Percentiles rank a stretch among this genome's conserved stretches.
phyloP scores from a whole-genome alignment of 2,113 vertebrate species.

The Collichthys lucidus region DNA sequence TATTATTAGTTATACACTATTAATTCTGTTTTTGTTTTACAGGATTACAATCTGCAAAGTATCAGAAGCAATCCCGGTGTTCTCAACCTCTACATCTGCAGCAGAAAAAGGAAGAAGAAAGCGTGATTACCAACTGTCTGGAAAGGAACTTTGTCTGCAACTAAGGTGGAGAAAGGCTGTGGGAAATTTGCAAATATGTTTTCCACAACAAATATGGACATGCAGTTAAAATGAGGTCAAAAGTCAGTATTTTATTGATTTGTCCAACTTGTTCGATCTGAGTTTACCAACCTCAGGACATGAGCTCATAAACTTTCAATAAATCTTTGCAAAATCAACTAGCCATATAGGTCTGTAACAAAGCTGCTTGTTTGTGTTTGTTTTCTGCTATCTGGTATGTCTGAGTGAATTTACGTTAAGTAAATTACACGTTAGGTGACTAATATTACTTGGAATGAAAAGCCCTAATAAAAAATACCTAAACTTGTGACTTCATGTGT shows the following conservation, averaged over 20 bases:
- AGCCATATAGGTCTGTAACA: background rate
- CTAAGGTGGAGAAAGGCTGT: background rate
- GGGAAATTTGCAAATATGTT: background rate
- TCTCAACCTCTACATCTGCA: background rate
- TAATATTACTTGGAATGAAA: too few species aligned
- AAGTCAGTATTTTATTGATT: background rate
- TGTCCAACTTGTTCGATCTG: background rate
- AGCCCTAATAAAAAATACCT: background rate
- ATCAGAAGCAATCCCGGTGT: background rate
- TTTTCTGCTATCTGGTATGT: background rate
- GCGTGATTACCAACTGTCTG: background rate
- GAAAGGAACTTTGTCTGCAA: slow-evolving; percentile 18
- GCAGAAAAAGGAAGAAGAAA: background rate
- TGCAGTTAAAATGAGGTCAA: background rate
- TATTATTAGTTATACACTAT: slow-evolving; percentile 3
- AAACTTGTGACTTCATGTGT: background rate
- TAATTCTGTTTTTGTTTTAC: background rate
- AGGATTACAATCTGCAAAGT: background rate
- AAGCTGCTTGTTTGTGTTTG: background rate
- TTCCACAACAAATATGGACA: slow-evolving; percentile 14
- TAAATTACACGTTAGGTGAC: too few species aligned
- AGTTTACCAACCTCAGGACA: background rate
- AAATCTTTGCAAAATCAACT: background rate
- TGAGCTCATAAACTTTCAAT: background rate
- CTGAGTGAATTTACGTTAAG: background rate